Evolutionary conservation across 2,888 invertebrate species (phyloP), one percentile per base, ranked within the genome.

Genomic region (Oligia fasciuncula): DNA sequence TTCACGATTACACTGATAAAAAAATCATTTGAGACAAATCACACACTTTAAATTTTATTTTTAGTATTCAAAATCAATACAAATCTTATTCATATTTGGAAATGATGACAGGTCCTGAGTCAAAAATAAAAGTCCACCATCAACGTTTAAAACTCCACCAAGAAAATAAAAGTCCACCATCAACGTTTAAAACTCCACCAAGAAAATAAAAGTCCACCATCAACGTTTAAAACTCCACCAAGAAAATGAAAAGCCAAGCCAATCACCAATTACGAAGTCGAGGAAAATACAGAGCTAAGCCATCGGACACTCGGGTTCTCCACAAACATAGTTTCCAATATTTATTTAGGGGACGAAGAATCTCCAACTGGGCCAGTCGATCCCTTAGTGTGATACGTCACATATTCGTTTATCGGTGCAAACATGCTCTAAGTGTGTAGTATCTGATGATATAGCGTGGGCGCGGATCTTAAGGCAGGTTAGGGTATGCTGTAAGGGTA

Each of bases 371-470:
- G 86, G 85, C 83, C 81, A 87, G 88, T 85, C 90, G 93, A 93
- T 93, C 91, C 91, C 88, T 81, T 88, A 84, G 83, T 85, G 91
- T 77, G 93, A 93, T 93, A 93, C 92, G 92, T 92, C 93, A 93
- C 93, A 93, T 89, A 91, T 88, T 93, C 93, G 92, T 93, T 93
- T 92, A 92, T 93, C 92, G 90, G 86, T 85, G 80, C 92, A 93
- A 92, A 92, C 91, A 92, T 80, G 83, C 78, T 84, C 78, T 88
- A 89, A 91, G 90, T 87, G 90, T 86, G 85, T 86, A 83, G 78
- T 83, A 87, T 88, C 88, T 88, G 88, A 82, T 86, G 87, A 79
- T 84, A 83, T 72, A 76, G 82, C 70, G 79, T 69, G 83, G 80
- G 77, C 79, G 83, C 51, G 76, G 80, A 82, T 83, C 70, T 72